A percentile compares a stretch with the other conserved stretches of the same genome.
phyloP scores from a whole-genome alignment of 2,888 invertebrate species.

The Agonum fuliginosum region DNA sequence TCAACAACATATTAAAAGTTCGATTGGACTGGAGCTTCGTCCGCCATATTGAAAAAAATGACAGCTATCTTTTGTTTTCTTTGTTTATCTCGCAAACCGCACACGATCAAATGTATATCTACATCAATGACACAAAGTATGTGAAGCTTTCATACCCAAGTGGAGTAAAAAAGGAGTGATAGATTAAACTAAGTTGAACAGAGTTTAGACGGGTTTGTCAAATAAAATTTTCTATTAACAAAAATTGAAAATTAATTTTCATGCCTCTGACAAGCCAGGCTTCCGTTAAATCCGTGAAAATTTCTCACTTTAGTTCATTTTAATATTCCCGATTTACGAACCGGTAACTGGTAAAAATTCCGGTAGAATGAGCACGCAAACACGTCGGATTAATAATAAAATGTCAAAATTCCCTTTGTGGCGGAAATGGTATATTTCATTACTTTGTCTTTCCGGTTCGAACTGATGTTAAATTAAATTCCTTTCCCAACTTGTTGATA shows the following conservation, averaged over 20 bases:
- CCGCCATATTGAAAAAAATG: no score
- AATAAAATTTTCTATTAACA: neutral
- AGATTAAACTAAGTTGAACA: neutral
- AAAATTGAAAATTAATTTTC: neutral
- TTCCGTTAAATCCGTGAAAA: neutral
- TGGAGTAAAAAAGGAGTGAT: no score
- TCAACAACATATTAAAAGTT: no score
- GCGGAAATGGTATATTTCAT: constrained; percentile 57
- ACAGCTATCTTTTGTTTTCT: no score
- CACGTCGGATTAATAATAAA: constrained; percentile 50
- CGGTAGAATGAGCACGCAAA: constrained; percentile 23
- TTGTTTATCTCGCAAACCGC: no score
- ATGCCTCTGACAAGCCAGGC: no score
- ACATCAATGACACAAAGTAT: no score
- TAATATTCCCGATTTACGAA: constrained; percentile 25
- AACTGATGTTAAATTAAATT: constrained; percentile 58
- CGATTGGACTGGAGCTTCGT: no score
- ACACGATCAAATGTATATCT: no score
- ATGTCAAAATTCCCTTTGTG: constrained; percentile 57
- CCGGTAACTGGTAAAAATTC: constrained; percentile 1
- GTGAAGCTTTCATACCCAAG: no score
- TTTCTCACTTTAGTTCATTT: constrained; percentile 16
- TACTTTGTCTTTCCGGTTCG: constrained; percentile 57
- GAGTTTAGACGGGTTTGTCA: neutral
- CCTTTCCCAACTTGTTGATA: constrained; percentile 54